These are phyloP conservation scores for Eurytemora carolleeae DNA, from an alignment of 1,140 invertebrate species.

Conservation along the genomic window DNA sequence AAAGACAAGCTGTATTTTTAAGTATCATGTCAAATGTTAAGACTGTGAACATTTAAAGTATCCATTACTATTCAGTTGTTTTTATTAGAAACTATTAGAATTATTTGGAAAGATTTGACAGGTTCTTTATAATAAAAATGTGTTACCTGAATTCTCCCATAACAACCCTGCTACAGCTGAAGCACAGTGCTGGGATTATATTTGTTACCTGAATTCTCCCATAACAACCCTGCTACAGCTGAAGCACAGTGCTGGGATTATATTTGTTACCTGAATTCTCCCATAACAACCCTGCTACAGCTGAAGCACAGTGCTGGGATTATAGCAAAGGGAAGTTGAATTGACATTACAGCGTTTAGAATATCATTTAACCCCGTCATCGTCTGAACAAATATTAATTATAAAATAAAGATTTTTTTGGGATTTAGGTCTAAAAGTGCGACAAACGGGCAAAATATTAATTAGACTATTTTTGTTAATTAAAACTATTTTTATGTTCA, in stretches of 20 bases:
- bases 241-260: background rate
- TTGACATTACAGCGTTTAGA: conserved; percentile 67
- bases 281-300: conserved; percentile 24
- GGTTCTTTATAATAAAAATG: conserved; percentile 2
- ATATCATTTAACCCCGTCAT: conserved; percentile 70
- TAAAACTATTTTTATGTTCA: too few relatives aligned
- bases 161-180: background rate
- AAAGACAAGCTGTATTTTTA: too few relatives aligned
- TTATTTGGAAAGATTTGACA: conserved; percentile 6
- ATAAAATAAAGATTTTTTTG: too few relatives aligned
- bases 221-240: conserved; percentile 1
- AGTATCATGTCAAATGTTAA: too few relatives aligned
- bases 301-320: conserved; percentile 74
- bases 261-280: background rate
- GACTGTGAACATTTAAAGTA: too few relatives aligned
- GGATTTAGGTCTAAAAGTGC: too few relatives aligned
- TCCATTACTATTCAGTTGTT: too few relatives aligned
- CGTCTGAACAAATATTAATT: too few relatives aligned
- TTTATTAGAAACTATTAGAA: conserved; percentile 10
- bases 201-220: conserved; percentile 5
- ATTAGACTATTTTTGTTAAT: conserved; percentile 75
- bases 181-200: background rate
- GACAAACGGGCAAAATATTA: conserved; percentile 48
- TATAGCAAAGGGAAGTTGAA: conserved; percentile 61
- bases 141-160: conserved; percentile 6